phyloP scores from a whole-genome alignment of 1,140 invertebrate genomes.

The Drosophila dunni region DNA sequence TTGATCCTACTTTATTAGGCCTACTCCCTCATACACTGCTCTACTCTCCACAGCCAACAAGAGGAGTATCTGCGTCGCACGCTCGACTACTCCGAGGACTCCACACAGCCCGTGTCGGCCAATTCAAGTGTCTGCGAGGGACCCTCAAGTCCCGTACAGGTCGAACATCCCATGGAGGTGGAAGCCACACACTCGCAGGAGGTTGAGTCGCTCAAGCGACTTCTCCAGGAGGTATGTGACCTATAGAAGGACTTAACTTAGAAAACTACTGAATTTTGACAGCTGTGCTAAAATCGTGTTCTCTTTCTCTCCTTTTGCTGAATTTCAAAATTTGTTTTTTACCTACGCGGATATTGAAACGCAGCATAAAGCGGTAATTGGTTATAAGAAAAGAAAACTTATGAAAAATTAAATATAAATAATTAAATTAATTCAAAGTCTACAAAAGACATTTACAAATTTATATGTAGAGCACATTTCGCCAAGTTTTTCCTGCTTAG shows the following conservation, averaged over 20 bases:
- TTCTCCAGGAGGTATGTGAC: constrained; percentile 89
- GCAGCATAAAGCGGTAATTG: constrained; percentile 85
- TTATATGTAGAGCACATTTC: constrained; percentile 61
- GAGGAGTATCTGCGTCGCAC: constrained; percentile 84
- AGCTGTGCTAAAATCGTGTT: constrained; percentile 65
- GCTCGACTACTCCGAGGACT: constrained; percentile 85
- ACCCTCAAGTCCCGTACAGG: constrained; percentile 85
- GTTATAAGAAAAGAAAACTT: constrained; percentile 35
- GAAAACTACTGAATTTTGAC: constrained; percentile 29
- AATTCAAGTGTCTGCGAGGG: constrained; percentile 87
- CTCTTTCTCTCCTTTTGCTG: constrained; percentile 74
- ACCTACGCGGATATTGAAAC: constrained; percentile 70
- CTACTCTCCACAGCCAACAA: constrained; percentile 71
- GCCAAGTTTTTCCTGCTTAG: constrained; percentile 31
- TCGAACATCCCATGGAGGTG: constrained; percentile 85
- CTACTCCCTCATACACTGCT: not conserved
- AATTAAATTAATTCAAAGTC: constrained; percentile 19
- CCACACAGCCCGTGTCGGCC: constrained; percentile 85
- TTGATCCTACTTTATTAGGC: too few relatives aligned
- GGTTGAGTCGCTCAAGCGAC: constrained; percentile 88
- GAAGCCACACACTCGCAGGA: constrained; percentile 85
- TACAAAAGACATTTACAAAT: constrained; percentile 11
- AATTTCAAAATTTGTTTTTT: constrained; percentile 85
- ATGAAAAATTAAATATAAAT: constrained; percentile 44
- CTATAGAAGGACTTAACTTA: not conserved